phyloP scores from a whole-genome alignment of 1,140 invertebrate genomes.

The Zophobas atratus region DNA sequence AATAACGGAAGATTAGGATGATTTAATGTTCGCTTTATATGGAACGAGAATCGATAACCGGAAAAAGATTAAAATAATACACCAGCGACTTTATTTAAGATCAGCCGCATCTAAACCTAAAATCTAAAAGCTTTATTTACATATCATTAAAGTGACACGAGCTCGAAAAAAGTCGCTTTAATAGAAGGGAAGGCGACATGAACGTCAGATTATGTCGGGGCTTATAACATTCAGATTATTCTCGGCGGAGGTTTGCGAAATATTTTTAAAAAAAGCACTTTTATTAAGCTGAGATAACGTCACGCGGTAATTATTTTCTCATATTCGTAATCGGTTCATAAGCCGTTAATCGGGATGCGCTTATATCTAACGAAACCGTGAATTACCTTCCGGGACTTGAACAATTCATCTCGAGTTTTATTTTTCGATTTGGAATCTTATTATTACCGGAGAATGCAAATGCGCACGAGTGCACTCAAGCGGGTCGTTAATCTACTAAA shows the following conservation, averaged over 20 bases:
- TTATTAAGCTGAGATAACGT: conserved; percentile 28
- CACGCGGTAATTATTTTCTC: conserved; percentile 22
- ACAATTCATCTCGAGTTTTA: conserved; percentile 1
- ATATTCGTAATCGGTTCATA: conserved; percentile 3
- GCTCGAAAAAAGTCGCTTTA: conserved; percentile 32
- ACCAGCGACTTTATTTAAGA: conserved; percentile 29
- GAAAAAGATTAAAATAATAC: conserved; percentile 43
- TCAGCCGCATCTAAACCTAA: conserved; percentile 38
- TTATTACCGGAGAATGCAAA: conserved; percentile 13
- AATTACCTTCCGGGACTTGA: conserved; percentile 1
- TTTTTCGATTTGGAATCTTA: conserved; percentile 7
- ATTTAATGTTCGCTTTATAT: conserved; percentile 50
- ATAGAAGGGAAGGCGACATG: conserved; percentile 39
- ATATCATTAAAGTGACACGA: conserved; percentile 42
- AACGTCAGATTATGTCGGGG: conserved; percentile 40
- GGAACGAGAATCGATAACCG: conserved; percentile 26
- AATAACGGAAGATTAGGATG: conserved; percentile 52
- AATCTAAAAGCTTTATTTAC: conserved; percentile 43
- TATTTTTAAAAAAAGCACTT: conserved; percentile 19
- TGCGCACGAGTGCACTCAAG: conserved; percentile 20
- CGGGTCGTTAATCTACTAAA: not conserved
- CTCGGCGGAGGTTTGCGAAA: conserved; percentile 30
- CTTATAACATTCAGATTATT: conserved; percentile 40
- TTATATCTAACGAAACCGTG: conserved; percentile 6
- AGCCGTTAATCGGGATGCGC: conserved; percentile 11